phyloP scores from a whole-genome alignment of 2,113 vertebrate genomes.

The Brachyhypopomus gauderio region DNA sequence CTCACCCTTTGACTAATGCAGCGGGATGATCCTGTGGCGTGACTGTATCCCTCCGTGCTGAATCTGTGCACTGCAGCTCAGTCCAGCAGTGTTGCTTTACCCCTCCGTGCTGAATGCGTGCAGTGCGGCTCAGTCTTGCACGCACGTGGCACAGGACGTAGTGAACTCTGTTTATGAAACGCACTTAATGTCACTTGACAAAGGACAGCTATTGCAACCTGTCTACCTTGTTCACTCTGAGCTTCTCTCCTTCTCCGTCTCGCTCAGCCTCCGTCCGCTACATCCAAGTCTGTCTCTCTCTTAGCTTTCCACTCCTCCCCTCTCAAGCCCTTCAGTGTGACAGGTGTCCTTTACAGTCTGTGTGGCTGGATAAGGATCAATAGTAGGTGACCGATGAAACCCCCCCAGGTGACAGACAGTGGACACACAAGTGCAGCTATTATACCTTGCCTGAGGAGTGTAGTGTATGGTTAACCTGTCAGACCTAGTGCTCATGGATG shows the following conservation, averaged over 20 bases:
- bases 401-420: constrained; percentile 45
- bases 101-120: too few relatives aligned
- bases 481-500: neutral
- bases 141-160: neutral
- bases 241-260: too few relatives aligned
- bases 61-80: too few relatives aligned
- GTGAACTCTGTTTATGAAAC: constrained; percentile 15
- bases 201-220: neutral
- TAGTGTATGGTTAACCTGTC: constrained; percentile 46
- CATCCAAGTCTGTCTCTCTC: neutral
- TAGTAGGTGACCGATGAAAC: constrained; percentile 47
- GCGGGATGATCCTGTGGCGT: constrained; percentile 4
- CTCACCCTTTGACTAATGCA: constrained; percentile 10
- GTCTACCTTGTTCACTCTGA: too few relatives aligned
- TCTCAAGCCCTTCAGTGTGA: constrained; percentile 25
- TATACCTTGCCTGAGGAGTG: constrained; percentile 31
- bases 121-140: neutral
- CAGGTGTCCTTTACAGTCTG: constrained; percentile 45
- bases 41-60: constrained; percentile 1
- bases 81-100: too few relatives aligned
- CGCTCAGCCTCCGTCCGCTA: too few relatives aligned
- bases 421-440: constrained; percentile 38
- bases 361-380: constrained; percentile 45
- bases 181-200: constrained; percentile 13
- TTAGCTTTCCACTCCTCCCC: neutral